Percentiles rank a stretch among this genome's conserved stretches.
phyloP scores from a whole-genome alignment of 2,113 vertebrate species.

The Zapus hudsonius region DNA sequence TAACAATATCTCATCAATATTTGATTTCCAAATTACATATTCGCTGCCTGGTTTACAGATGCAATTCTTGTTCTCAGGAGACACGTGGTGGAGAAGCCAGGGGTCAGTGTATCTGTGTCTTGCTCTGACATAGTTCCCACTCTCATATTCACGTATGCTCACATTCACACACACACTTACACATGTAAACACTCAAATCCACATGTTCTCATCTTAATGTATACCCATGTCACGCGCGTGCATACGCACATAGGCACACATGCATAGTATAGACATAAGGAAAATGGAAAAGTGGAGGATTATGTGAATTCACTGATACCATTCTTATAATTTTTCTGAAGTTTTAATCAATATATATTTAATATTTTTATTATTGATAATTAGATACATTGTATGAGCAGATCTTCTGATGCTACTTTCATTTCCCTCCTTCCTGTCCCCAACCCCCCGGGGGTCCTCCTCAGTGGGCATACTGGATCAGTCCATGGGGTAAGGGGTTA shows the following conservation, averaged over 20 bases:
- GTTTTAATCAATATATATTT: no score
- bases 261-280: not conserved
- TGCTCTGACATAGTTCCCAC: not conserved
- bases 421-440: no score
- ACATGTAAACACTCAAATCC: not conserved
- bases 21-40: constrained; percentile 22
- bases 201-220: not conserved
- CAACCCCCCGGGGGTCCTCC: no score
- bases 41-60: not conserved
- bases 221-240: not conserved
- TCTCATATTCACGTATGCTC: not conserved
- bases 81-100: not conserved
- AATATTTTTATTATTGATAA: no score
- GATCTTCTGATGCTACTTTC: no score
- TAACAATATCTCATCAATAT: not conserved
- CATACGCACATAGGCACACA: not conserved
- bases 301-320: not conserved
- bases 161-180: not conserved
- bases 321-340: constrained; percentile 2
- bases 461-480: no score
- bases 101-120: not conserved
- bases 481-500: no score
- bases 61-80: not conserved
- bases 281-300: not conserved
- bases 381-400: no score